Conservation (phyloP, 2,797 vertebrate genomes). For the Sebastolobus alascanus region DNA sequence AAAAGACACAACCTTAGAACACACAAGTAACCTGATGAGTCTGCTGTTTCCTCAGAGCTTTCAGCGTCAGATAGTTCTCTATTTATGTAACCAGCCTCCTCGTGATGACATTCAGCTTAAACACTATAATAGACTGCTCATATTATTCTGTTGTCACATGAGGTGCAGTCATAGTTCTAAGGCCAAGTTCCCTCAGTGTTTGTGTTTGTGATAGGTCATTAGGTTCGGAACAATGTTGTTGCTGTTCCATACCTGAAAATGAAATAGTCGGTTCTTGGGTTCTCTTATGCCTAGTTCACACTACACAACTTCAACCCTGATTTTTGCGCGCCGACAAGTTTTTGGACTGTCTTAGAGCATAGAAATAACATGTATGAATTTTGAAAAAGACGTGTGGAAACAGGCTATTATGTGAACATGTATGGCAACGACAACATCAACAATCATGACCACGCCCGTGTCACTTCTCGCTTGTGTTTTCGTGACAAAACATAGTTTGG, state of each 20-base stretch:
- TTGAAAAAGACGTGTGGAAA: no score
- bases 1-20: slow-evolving; percentile 35
- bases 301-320: no score
- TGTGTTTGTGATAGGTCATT: background rate
- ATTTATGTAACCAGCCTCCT: slow-evolving; percentile 45
- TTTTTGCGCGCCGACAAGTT: no score
- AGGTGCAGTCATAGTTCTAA: slow-evolving; percentile 33
- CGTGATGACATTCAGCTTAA: slow-evolving; percentile 43
- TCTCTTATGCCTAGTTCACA: background rate
- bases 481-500: no score
- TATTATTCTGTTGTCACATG: slow-evolving; percentile 58
- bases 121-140: slow-evolving; percentile 17
- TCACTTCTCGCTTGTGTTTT: no score
- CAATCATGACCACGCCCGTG: no score
- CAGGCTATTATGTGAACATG: no score
- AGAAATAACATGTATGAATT: no score
- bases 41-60: slow-evolving; percentile 26
- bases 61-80: slow-evolving; percentile 39
- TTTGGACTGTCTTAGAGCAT: no score
- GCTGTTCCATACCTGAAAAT: background rate
- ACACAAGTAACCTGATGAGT: slow-evolving; percentile 51
- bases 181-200: background rate
- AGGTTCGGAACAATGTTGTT: background rate
- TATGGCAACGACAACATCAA: no score
- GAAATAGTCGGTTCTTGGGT: background rate